Evolutionary conservation across 2,888 invertebrate species (phyloP).

Genomic region (Drosophila sordidula): DNA sequence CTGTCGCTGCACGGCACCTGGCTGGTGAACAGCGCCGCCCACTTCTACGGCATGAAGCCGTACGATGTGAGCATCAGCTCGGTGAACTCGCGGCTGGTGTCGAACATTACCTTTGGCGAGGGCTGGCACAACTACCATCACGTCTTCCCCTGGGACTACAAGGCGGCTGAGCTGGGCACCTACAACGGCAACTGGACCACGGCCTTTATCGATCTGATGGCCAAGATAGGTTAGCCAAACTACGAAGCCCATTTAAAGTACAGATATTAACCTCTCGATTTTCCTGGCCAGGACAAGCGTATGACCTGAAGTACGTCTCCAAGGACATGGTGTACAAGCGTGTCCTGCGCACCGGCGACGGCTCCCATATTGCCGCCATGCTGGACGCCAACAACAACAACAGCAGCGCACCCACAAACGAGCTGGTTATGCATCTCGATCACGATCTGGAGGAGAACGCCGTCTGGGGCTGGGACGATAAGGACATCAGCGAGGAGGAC

Average conservation of each 20-base stretch:
- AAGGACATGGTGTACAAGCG: constrained; percentile 89
- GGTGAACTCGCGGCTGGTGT: constrained; percentile 89
- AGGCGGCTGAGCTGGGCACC: constrained; percentile 89
- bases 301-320: constrained; percentile 93
- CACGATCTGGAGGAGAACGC: constrained; percentile 86
- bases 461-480: constrained; percentile 94
- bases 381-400: constrained; percentile 78
- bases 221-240: constrained; percentile 87
- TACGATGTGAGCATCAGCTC: constrained; percentile 92
- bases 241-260: too few species aligned
- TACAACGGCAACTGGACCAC: constrained; percentile 89
- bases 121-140: constrained; percentile 97
- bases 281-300: constrained; percentile 89
- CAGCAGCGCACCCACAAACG: constrained; percentile 67
- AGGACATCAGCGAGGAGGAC: constrained; percentile 90
- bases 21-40: constrained; percentile 97
- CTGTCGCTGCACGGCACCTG: constrained; percentile 93
- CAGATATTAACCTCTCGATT: background rate
- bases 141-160: constrained; percentile 94
- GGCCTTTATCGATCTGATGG: constrained; percentile 89
- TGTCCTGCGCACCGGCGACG: constrained; percentile 91
- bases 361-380: constrained; percentile 85
- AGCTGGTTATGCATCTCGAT: constrained; percentile 75
- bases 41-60: constrained; percentile 95
- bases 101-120: constrained; percentile 89